Percentiles rank a stretch among this genome's conserved stretches.
phyloP scores from a whole-genome alignment of 2,113 vertebrate genomes.

The Hipposideros armiger region DNA sequence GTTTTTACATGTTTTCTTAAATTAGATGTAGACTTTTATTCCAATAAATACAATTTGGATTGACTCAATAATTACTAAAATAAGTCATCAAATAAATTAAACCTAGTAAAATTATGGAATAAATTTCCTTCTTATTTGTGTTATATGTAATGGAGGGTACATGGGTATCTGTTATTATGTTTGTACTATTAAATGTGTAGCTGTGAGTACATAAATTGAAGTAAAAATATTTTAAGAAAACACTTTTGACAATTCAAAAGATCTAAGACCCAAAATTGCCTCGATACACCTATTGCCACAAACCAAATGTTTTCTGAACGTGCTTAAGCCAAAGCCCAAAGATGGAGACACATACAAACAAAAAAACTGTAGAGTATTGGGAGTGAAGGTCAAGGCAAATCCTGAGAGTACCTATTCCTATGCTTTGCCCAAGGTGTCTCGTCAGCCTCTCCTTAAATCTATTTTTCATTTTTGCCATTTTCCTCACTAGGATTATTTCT shows the following conservation, averaged over 20 bases:
- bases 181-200: neutral
- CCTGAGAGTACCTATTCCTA: neutral
- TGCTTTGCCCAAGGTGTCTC: neutral
- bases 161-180: neutral
- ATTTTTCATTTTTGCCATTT: slow-evolving; percentile 2
- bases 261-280: neutral
- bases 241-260: neutral
- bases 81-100: slow-evolving; percentile 22
- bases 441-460: slow-evolving; percentile 5
- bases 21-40: slow-evolving; percentile 42
- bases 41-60: neutral
- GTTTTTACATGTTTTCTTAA: slow-evolving; percentile 7
- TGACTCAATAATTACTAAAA: slow-evolving; percentile 49
- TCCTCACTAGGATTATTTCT: neutral
- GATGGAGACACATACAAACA: neutral
- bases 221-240: neutral
- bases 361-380: neutral
- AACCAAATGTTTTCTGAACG: neutral
- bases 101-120: slow-evolving; percentile 15
- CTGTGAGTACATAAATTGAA: neutral
- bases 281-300: neutral
- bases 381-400: neutral
- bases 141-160: neutral
- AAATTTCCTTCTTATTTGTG: neutral
- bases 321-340: neutral